phyloP scores from a whole-genome alignment of 2,113 vertebrate genomes.

The Tragelaphus imberbis region DNA sequence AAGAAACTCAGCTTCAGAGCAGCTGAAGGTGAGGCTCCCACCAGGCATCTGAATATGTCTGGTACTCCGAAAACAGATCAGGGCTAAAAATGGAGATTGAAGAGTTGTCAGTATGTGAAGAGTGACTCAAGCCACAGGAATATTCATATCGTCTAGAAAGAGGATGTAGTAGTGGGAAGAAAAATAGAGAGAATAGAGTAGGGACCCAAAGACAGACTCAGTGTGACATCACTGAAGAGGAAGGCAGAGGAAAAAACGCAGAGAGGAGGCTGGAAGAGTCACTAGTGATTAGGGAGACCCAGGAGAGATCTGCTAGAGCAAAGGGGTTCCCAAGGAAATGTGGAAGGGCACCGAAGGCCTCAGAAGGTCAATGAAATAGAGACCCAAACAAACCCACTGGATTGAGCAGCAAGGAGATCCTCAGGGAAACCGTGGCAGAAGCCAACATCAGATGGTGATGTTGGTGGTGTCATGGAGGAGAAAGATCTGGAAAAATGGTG shows the following conservation, averaged over 20 bases:
- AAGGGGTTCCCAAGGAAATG: neutral
- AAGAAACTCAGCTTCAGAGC: neutral
- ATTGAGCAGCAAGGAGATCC: neutral
- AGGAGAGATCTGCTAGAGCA: neutral
- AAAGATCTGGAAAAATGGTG: neutral
- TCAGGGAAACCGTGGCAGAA: no score
- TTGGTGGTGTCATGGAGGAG: neutral
- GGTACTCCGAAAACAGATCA: neutral
- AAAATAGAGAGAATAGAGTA: neutral
- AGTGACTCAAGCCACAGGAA: neutral
- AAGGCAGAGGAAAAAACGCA: neutral
- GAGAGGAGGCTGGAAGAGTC: neutral
- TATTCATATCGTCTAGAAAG: neutral
- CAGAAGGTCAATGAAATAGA: neutral
- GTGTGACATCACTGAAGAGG: neutral
- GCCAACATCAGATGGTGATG: neutral
- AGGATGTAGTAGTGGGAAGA: neutral
- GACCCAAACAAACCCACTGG: neutral
- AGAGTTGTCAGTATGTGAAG: neutral
- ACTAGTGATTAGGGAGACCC: neutral
- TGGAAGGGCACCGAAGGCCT: fast-evolving
- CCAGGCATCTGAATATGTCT: neutral
- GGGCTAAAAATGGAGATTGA: neutral
- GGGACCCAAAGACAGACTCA: neutral
- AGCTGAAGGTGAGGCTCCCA: neutral